Conservation (phyloP, 30 jellyfish, hydroid and myxozoan genomes). For the Chrysaora quinquecirrha region DNA sequence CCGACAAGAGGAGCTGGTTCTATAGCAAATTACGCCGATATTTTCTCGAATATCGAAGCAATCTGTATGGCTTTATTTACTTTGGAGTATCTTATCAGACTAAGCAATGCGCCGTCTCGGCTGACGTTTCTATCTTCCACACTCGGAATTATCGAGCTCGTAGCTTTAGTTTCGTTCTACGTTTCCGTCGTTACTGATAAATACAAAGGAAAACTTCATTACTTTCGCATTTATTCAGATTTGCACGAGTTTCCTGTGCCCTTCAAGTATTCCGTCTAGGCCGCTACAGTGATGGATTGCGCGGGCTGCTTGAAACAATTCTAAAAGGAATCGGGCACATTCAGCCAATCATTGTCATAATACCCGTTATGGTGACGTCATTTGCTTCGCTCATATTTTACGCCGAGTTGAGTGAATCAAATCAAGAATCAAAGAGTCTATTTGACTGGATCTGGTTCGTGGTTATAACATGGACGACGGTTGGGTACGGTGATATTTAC, state of each 20-base stretch:
- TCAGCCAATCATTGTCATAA: constrained; percentile 18
- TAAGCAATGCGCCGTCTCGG: constrained; percentile 34
- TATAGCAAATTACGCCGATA: neutral
- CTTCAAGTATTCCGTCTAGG: constrained; percentile 74
- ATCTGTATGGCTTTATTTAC: constrained; percentile 35
- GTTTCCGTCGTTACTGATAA: neutral
- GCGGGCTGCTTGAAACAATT: constrained; percentile 51
- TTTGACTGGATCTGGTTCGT: constrained; percentile 83
- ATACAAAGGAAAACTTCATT: neutral
- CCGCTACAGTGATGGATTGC: constrained; percentile 66
- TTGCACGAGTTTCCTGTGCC: constrained; percentile 51
- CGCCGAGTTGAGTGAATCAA: constrained; percentile 35
- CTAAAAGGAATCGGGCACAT: constrained; percentile 42
- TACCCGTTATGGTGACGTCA: constrained; percentile 46
- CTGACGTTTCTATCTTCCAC: constrained; percentile 36
- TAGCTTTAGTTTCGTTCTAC: constrained; percentile 48
- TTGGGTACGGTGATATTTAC: constrained; percentile 90
- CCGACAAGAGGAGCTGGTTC: neutral
- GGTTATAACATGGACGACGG: constrained; percentile 79
- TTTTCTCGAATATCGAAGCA: constrained; percentile 36
- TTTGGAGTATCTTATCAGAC: constrained; percentile 35
- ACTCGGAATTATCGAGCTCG: constrained; percentile 50
- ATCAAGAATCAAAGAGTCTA: constrained; percentile 23
- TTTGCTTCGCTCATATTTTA: constrained; percentile 64
- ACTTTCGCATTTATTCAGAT: neutral